Conservation (phyloP, 2,113 vertebrate genomes). For the Perognathus longimembris region DNA sequence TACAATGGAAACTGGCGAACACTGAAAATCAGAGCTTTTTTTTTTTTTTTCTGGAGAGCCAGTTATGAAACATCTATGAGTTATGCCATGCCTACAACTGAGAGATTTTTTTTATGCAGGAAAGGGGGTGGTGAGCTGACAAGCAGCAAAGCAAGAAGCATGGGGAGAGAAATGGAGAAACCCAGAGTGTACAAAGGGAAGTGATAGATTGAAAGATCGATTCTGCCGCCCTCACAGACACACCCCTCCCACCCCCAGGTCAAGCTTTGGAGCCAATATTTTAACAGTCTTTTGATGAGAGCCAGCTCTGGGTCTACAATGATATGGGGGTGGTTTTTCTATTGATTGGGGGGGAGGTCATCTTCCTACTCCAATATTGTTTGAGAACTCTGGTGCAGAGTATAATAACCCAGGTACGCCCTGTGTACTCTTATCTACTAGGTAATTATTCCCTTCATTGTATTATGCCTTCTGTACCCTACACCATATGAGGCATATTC, state of each 20-base stretch:
- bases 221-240: background rate
- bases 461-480: background rate
- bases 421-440: background rate
- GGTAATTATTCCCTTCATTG: background rate
- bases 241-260: background rate
- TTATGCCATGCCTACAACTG: background rate
- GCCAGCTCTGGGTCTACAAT: background rate
- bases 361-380: background rate
- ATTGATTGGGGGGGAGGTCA: background rate
- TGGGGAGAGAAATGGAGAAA: background rate
- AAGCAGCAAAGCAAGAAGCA: background rate
- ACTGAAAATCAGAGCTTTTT: background rate
- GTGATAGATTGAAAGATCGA: too few relatives aligned
- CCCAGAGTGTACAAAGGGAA: background rate
- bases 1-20: background rate
- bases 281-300: background rate
- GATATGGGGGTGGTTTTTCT: background rate
- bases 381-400: background rate
- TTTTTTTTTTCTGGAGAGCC: background rate
- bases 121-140: background rate
- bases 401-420: background rate
- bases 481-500: background rate
- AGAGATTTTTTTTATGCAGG: background rate
- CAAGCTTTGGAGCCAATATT: background rate
- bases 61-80: constrained; percentile 35